phyloP scores from a whole-genome alignment of 2,888 invertebrate genomes.

The Onthophagus sagittarius region DNA sequence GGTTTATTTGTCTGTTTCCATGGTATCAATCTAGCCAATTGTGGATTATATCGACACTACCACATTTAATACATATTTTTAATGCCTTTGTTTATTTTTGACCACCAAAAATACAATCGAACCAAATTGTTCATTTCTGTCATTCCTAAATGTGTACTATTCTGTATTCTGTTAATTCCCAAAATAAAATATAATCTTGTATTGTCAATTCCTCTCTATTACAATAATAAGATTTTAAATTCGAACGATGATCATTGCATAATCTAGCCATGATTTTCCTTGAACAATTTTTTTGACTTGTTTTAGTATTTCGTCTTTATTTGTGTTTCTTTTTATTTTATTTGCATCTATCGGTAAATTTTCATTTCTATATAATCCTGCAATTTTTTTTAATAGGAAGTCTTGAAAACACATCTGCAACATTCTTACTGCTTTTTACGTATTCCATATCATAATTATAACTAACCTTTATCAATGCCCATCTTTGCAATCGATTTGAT shows the following conservation, averaged over 20 bases:
- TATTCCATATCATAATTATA: slow-evolving; percentile 29
- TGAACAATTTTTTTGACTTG: neutral
- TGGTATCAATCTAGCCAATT: slow-evolving; percentile 10
- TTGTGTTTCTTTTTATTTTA: neutral
- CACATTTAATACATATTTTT: slow-evolving; percentile 17
- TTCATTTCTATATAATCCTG: too few relatives aligned
- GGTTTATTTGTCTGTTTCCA: slow-evolving; percentile 16
- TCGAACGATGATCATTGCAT: neutral
- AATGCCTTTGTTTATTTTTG: slow-evolving; percentile 17
- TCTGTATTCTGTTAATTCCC: neutral
- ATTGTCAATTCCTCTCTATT: neutral
- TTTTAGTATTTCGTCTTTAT: neutral
- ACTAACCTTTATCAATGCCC: slow-evolving; percentile 26
- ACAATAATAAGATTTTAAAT: slow-evolving; percentile 1
- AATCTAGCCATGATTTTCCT: neutral
- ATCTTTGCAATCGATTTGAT: slow-evolving; percentile 31
- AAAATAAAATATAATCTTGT: slow-evolving; percentile 1
- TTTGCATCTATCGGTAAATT: too few relatives aligned
- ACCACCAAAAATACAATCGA: slow-evolving; percentile 23
- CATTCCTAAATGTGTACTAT: slow-evolving; percentile 19
- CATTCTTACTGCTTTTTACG: slow-evolving; percentile 28
- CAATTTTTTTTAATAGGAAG: slow-evolving; percentile 4
- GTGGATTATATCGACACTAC: slow-evolving; percentile 4
- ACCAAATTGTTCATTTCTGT: slow-evolving; percentile 21
- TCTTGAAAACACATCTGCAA: slow-evolving; percentile 32